These are phyloP conservation scores for Diorhabda elongata DNA, from an alignment of 1,140 invertebrate genomes.

Conservation along the genomic window DNA sequence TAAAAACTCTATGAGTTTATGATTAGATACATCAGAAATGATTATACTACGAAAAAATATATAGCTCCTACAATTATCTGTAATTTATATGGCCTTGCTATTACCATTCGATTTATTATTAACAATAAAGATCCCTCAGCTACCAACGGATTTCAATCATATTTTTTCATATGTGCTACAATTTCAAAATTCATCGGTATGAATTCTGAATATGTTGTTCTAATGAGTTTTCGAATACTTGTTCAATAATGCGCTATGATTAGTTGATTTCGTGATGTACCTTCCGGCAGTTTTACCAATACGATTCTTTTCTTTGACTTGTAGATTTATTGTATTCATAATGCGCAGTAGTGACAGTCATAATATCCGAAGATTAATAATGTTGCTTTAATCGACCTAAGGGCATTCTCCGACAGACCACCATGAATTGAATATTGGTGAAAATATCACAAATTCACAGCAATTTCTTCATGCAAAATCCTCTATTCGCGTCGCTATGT, in stretches of 20 bases:
- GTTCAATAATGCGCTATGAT: neutral
- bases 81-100: neutral
- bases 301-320: neutral
- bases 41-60: no score
- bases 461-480: conserved; percentile 1
- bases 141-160: neutral
- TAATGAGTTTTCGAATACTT: neutral
- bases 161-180: neutral
- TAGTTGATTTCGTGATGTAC: neutral
- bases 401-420: neutral
- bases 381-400: neutral
- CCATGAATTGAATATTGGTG: neutral
- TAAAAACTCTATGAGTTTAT: no score
- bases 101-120: neutral
- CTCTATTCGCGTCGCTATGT: neutral
- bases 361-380: neutral
- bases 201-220: neutral
- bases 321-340: neutral
- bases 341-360: neutral
- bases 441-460: neutral
- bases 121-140: neutral
- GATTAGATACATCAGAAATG: no score
- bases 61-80: no score
- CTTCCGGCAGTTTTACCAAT: neutral
- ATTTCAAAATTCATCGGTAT: neutral